Conservation (phyloP, 2,797 vertebrate species). For the Decapterus maruadsi region DNA sequence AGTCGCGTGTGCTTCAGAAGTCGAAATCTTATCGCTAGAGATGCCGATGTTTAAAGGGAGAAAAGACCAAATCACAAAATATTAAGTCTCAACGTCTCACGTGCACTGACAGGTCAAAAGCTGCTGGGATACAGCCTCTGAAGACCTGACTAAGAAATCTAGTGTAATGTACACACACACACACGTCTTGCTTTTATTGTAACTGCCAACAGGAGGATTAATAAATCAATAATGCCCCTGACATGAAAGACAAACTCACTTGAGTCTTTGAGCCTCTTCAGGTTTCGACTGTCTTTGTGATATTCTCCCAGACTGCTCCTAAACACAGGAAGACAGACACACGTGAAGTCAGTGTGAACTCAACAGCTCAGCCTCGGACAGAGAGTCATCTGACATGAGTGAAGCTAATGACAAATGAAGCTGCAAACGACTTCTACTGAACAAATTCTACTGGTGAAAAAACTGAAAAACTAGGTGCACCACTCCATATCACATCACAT, state of each 20-base stretch:
- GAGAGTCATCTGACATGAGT: neutral
- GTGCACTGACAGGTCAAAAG: rapidly evolving
- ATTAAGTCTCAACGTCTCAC: neutral
- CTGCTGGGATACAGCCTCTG: neutral
- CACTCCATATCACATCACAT: neutral
- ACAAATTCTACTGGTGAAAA: neutral
- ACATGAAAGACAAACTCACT: conserved; percentile 83
- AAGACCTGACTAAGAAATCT: neutral
- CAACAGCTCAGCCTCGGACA: neutral
- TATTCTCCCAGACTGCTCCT: conserved; percentile 91
- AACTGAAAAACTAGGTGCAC: neutral
- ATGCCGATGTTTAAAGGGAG: conserved; percentile 6
- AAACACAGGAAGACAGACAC: conserved; percentile 17
- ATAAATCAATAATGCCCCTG: too few relatives aligned
- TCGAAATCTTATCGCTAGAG: conserved; percentile 87
- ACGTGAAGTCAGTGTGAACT: neutral
- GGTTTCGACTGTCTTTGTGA: conserved; percentile 91
- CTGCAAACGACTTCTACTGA: neutral
- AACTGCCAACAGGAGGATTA: too few relatives aligned
- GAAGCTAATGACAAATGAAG: neutral
- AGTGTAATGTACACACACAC: neutral
- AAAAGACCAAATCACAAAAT: conserved; percentile 12
- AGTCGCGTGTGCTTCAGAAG: conserved; percentile 91
- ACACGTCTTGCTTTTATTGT: neutral
- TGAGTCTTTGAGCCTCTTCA: conserved; percentile 91